phyloP scores from a whole-genome alignment of 2,113 vertebrate species.

The Halcyon senegalensis region DNA sequence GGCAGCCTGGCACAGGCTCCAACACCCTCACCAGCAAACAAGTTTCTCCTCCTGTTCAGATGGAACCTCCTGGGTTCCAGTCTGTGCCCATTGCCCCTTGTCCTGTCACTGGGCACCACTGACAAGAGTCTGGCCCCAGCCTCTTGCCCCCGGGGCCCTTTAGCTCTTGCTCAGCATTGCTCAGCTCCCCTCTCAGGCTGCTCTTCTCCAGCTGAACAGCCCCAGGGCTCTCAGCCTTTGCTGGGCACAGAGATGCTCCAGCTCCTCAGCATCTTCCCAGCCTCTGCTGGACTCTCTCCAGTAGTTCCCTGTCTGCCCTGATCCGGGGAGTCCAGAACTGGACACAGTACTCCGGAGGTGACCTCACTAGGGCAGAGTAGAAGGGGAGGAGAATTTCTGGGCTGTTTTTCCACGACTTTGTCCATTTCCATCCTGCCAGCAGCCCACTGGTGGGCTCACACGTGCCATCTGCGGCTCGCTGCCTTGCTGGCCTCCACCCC shows the following conservation, averaged over 20 bases:
- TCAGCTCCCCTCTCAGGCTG: not conserved
- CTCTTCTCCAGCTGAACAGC: not conserved
- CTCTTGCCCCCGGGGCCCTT: not conserved
- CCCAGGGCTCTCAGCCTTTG: not conserved
- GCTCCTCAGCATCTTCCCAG: not conserved
- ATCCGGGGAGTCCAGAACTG: not conserved
- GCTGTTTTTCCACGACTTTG: not conserved
- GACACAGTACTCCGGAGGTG: not conserved
- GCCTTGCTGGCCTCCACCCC: not conserved
- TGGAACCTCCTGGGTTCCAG: not conserved
- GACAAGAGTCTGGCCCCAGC: not conserved
- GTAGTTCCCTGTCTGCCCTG: not conserved
- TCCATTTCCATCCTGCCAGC: not conserved
- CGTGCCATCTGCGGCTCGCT: rapidly evolving
- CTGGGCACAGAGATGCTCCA: no score
- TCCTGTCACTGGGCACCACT: not conserved
- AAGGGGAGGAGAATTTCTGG: not conserved
- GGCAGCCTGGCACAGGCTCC: not conserved
- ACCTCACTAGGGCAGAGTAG: not conserved
- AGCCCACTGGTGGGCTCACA: not conserved
- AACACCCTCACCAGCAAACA: not conserved
- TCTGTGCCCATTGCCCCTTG: not conserved
- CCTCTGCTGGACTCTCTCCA: not conserved
- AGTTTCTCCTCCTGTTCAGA: not conserved
- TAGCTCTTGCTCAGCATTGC: no score